Evolutionary conservation across 2,797 vertebrate species (phyloP).

Genomic region (Pteropus rufus): DNA sequence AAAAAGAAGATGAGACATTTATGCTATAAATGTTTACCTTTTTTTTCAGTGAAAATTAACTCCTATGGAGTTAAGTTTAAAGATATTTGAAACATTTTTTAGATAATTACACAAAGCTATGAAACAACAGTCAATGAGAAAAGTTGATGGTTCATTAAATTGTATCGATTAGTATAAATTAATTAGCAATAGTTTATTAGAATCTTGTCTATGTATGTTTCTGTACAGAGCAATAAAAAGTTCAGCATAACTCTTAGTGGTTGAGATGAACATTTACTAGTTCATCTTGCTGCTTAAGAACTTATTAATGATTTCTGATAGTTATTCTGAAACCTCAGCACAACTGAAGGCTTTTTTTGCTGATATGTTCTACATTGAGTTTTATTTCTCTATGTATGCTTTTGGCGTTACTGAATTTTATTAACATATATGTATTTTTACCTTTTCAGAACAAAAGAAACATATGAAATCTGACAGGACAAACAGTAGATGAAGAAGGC

Average conservation of each 20-base stretch:
- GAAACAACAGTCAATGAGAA: neutral
- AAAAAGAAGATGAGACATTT: neutral
- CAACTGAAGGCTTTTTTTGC: neutral
- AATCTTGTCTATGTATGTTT: neutral
- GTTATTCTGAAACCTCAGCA: neutral
- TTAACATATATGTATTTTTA: neutral
- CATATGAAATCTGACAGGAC: neutral
- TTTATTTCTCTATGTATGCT: neutral
- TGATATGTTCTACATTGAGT: neutral
- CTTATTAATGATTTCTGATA: neutral
- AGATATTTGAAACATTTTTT: neutral
- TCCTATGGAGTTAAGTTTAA: constrained; percentile 8
- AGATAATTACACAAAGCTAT: neutral
- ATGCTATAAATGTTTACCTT: neutral
- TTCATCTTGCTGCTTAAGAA: neutral
- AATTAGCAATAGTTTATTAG: neutral
- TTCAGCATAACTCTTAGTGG: neutral
- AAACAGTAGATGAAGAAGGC: neutral
- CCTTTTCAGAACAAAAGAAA: neutral
- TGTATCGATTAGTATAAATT: neutral
- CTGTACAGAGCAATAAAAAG: neutral
- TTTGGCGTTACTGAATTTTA: neutral
- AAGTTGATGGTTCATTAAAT: neutral
- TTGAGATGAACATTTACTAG: neutral
- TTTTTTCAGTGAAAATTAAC: neutral